phyloP scores from a whole-genome alignment of 2,113 vertebrate genomes.

The Spilogale gracilis region DNA sequence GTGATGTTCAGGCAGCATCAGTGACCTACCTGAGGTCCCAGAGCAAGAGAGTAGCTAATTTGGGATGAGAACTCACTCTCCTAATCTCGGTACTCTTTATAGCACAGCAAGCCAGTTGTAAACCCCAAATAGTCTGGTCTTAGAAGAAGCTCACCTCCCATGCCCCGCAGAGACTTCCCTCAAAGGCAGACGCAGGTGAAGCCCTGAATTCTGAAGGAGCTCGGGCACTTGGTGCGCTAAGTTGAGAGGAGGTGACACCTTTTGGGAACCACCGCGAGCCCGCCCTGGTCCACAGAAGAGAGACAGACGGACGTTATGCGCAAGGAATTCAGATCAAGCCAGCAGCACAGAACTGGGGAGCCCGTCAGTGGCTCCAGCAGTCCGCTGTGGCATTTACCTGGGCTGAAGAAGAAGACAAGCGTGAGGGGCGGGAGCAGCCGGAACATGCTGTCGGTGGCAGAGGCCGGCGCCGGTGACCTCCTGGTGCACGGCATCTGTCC shows the following conservation, averaged over 20 bases:
- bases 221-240: background rate
- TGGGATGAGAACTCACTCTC: background rate
- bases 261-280: background rate
- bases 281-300: background rate
- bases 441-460: slow-evolving; percentile 15
- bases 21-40: background rate
- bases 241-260: background rate
- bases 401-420: background rate
- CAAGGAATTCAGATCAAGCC: background rate
- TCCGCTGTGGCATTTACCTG: slow-evolving; percentile 56
- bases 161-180: background rate
- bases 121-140: background rate
- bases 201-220: background rate
- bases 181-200: background rate
- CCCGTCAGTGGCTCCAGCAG: background rate
- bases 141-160: background rate
- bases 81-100: background rate
- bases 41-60: background rate
- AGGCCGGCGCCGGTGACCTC: background rate
- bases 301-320: background rate
- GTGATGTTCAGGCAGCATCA: background rate
- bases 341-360: background rate
- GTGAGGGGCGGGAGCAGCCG: background rate
- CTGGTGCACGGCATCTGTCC: background rate
- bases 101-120: background rate